phyloP scores from a whole-genome alignment of 2,797 vertebrate genomes.

The Hydrolagus colliei region DNA sequence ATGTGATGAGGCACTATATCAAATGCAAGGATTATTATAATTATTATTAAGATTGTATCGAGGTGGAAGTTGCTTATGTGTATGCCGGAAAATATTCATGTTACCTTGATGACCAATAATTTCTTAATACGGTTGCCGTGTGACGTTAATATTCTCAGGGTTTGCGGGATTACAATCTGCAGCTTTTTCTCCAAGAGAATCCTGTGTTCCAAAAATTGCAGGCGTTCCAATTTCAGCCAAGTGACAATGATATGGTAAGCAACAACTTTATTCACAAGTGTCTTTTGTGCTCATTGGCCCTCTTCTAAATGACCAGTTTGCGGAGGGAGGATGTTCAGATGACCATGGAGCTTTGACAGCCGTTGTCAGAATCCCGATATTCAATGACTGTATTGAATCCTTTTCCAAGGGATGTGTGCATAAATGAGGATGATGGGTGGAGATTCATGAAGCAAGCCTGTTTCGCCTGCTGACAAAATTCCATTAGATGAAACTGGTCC shows the following conservation, averaged over 20 bases:
- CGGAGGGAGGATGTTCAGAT: no score
- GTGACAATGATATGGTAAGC: conserved; percentile 87
- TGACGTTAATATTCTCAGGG: conserved; percentile 59
- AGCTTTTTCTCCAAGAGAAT: conserved; percentile 90
- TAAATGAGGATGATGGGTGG: background rate
- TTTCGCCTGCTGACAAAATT: background rate
- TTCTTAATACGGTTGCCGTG: no score
- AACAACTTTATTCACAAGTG: background rate
- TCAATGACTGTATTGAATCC: no score
- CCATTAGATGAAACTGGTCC: background rate
- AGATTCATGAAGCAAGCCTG: background rate
- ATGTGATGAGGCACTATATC: no score
- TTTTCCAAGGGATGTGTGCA: no score
- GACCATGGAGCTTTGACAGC: no score
- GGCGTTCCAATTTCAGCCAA: conserved; percentile 91
- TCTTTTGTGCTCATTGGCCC: background rate
- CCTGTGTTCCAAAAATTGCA: conserved; percentile 83
- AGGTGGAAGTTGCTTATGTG: background rate
- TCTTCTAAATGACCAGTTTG: no score
- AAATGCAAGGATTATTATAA: no score
- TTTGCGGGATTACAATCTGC: conserved; percentile 88
- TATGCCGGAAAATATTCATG: background rate
- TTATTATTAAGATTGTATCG: no score
- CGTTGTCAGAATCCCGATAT: no score
- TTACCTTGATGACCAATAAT: background rate